Evolutionary conservation across 2,888 invertebrate genomes (phyloP).

Genomic region (Linyphia triangularis): DNA sequence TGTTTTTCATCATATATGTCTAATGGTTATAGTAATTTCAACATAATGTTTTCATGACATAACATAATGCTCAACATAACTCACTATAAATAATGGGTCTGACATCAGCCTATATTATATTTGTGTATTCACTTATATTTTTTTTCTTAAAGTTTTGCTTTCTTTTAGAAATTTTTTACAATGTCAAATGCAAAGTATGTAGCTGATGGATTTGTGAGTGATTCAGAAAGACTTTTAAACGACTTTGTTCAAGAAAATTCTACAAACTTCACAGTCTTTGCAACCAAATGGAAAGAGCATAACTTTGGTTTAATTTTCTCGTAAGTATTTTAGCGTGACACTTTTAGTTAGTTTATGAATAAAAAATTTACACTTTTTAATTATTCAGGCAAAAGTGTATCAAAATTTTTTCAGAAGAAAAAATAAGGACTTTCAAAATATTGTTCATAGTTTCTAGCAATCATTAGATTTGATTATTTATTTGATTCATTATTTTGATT

Average conservation of each 20-base stretch:
- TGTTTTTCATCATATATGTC: too few species aligned
- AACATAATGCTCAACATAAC: too few species aligned
- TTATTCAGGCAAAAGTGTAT: not conserved
- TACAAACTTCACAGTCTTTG: conserved; percentile 7
- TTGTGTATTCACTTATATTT: too few species aligned
- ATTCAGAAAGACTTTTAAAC: conserved; percentile 4
- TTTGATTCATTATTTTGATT: too few species aligned
- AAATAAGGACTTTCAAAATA: not conserved
- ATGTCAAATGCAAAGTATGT: not conserved
- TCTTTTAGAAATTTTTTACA: too few species aligned
- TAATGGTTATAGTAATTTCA: too few species aligned
- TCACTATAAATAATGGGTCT: too few species aligned
- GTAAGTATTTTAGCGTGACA: conserved; percentile 19
- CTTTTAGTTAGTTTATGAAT: not conserved
- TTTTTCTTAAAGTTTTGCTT: too few species aligned
- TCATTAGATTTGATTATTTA: too few species aligned
- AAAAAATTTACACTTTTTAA: not conserved
- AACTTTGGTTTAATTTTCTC: conserved; percentile 3
- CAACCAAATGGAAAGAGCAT: not conserved
- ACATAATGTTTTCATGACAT: too few species aligned
- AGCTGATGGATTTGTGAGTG: conserved; percentile 11
- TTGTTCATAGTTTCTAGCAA: too few species aligned
- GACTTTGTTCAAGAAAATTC: conserved; percentile 14
- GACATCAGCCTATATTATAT: too few species aligned
- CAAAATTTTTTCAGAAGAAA: not conserved